Percentiles rank a stretch among this genome's conserved stretches.
Evolutionary conservation across 2,888 invertebrate species (phyloP).

Genomic region (Syritta pipiens): DNA sequence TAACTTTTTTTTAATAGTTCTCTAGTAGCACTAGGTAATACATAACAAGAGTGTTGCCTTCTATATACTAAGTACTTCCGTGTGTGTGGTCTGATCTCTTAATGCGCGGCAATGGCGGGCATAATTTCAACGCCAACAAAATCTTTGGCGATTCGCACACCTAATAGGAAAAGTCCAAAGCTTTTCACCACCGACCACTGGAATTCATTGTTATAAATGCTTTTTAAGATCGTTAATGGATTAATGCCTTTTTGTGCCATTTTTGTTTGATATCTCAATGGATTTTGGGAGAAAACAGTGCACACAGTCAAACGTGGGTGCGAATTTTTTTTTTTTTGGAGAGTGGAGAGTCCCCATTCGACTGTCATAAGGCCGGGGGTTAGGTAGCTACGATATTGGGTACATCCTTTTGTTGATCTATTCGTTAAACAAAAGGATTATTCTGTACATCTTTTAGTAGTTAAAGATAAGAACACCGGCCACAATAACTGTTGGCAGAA

Average conservation of each 20-base stretch:
- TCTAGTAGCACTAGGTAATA: conserved; percentile 45
- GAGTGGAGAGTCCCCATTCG: conserved; percentile 26
- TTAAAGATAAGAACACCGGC: no score
- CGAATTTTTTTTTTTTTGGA: background rate
- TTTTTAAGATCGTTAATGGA: conserved; percentile 82
- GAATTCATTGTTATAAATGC: conserved; percentile 87
- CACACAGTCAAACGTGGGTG: background rate
- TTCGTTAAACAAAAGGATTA: no score
- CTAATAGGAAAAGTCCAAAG: conserved; percentile 87
- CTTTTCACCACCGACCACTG: conserved; percentile 92
- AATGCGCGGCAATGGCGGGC: conserved; percentile 80
- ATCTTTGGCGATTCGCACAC: conserved; percentile 89
- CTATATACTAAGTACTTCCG: conserved; percentile 61
- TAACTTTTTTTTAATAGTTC: conserved; percentile 31
- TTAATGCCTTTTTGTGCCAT: conserved; percentile 82
- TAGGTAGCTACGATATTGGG: no score
- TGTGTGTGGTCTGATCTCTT: conserved; percentile 33
- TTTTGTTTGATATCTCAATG: conserved; percentile 74
- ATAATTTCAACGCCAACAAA: conserved; percentile 87
- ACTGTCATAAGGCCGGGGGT: background rate
- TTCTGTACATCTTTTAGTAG: no score
- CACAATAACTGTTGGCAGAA: no score
- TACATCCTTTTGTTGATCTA: no score
- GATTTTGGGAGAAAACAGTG: background rate
- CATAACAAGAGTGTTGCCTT: conserved; percentile 50